Base-by-base conservation (phyloP, 2,797 vertebrate species). In the Acestrorhynchus altus region DNA sequence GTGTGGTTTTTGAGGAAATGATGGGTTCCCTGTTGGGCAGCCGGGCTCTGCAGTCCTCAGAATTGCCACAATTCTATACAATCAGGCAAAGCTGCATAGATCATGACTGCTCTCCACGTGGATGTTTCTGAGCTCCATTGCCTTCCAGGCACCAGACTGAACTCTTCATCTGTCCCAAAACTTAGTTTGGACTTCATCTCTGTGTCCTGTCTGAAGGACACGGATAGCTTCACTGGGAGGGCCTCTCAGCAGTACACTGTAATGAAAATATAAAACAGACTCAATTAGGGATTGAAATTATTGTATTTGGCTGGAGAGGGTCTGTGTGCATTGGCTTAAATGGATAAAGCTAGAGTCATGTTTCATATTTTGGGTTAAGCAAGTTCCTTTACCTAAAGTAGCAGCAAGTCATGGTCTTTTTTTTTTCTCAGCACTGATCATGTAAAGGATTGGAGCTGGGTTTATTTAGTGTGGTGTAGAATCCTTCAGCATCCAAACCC, bases 61-160 rank as follows among this genome's bases (percentile, higher is more conserved):
- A 70, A 35, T 61, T 1, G 6, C 59, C 59, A 61, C 59, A 77
- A 35, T 24, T 52, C 56, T 24, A 31, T 51, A 52, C 65, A 26
- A 13, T 57, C 20, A 59, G 28, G 59, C 20, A 8, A 15, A 44
- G 47, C 42, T 12, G n/a, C 26, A 69, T 68, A 63, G 75, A 74
- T 39, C 63, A 72, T 64, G 63, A 47, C 39, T 46, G 57, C 66
- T 77, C 31, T 63, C 75, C 28, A 72, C 64, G 74, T 57, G 35
- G 74, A 76, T 63, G 61, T 65, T 63, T 61, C 73, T 60, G 64
- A 73, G 66, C 49, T 79, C 70, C 39, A 60, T 26, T 78, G 44
- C 69, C 68, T 68, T 40, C 71, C 66, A 72, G 77, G n/a, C 67
- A 60, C 68, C 66, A 72, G 76, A 15, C 67, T 67, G 73, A 77